Base-by-base conservation (phyloP, 2,888 invertebrate genomes). In the Arenicola marina region DNA sequence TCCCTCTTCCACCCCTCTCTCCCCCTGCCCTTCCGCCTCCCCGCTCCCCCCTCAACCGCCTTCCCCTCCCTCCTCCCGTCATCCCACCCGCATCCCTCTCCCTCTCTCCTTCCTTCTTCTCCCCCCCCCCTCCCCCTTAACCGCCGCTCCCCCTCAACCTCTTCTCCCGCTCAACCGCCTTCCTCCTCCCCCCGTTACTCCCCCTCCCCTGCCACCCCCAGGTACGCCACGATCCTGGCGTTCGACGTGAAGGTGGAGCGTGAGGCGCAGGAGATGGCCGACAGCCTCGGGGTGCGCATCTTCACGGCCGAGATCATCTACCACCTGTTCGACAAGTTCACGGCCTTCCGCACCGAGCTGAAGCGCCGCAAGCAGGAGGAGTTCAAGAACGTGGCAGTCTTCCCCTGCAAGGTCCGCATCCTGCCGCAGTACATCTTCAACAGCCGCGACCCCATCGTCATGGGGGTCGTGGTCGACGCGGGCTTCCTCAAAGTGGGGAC, bases 261-360 rank as follows among this genome's bases (percentile, higher is more conserved):
- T 63, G 99, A 99, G 81, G 99, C 98, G 1, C 98, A 99, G 85
- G 96, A 97, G 78, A 86, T 98, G 84, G 99, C 99, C 0, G 98
- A 99, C 82, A 88, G 89, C 63, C 84, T 96, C 15, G 83, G 83
- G 31, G 83, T 84, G 59, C 93, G 91, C 86, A 94, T 99, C 82
- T 99, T 99, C 88, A 83, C 84, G 69, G 99, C 99, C 4, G 97
- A 99, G 86, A 99, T 99, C 82, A 99, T 99, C 80, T 99, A 99
- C 86, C 99, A 99, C 86, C 87, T 99, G 80, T 98, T 98, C 85
- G 99, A 99, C 85, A 92, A 92, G 84, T 99, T 99, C 87, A 95
- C 89, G 55, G 76, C 73, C 51, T 82, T 77, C 74, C 58, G 95
- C 66, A 95, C 96, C 62, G 95, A 97, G 76, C 86, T 96, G 59